Base-by-base conservation (phyloP, 2,797 vertebrate species). In the Sebastes flavidus region DNA sequence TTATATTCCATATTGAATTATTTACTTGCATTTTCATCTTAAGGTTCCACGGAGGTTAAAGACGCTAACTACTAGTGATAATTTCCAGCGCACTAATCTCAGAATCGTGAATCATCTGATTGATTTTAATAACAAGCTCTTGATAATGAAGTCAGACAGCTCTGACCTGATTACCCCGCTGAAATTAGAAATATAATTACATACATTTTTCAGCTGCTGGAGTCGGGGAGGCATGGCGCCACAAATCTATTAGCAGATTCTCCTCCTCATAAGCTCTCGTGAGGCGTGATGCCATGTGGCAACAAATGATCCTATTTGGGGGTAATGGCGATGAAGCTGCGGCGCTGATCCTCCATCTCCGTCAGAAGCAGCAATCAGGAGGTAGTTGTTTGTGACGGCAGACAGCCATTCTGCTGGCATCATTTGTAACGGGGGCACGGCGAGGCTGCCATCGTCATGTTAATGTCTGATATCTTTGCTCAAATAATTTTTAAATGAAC, bases 171-270 rank as follows among this genome's bases (percentile, higher is more conserved):
- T 91, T 91, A 87, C 59, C 66, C 54, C 2, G 4, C 87, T 88
- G 77, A 87, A 91, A 92, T 93, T 84, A 87, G 77, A 92, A 83
- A 87, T 91, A 69, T 93, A 91, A 95, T 93, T 92, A 81, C 84
- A 78, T 63, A 59, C 0, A 88, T 93, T 86, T 92, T 86, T 91
- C 87, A 84, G 76, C 68, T 68, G 56, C 75, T 46, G 61, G 69
- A 85, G 81, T 82, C 24, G 1, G 69, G 72, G 80, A 82, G 81
- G 65, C 60, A 85, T 55, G 82, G 79, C 30, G 32, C 72, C 81
- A 61, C 77, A 71, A 71, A 91, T 89, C 78, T 85, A 84, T 88
- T 87, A 8, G 4, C 81, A 78, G 63, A 82, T 83, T 83, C 55
- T 83, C 65, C 73, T 70, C 46, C 83, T 81, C 60, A 32, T 87